Percentiles rank a stretch among this genome's conserved stretches.
Evolutionary conservation across 2,888 invertebrate genomes (phyloP).

Genomic region (Plagodis dolabraria): DNA sequence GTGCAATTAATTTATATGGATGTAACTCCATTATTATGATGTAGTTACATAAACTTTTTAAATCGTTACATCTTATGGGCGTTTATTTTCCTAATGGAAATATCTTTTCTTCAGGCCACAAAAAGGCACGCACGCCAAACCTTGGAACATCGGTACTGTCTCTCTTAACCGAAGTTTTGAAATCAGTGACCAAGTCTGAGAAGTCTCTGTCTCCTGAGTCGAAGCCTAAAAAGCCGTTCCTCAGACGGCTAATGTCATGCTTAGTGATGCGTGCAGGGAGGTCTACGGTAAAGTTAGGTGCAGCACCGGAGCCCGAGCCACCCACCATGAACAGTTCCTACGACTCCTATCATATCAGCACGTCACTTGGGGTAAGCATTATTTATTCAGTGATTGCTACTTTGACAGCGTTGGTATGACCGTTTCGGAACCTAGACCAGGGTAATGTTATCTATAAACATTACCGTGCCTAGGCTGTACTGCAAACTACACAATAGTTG

Average conservation of each 20-base stretch:
- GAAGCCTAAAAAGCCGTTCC: slow-evolving; percentile 60
- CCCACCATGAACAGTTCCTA: slow-evolving; percentile 55
- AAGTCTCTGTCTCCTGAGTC: slow-evolving; percentile 35
- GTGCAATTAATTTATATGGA: too few relatives aligned
- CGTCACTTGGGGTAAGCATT: slow-evolving; percentile 66
- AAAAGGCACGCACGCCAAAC: slow-evolving; percentile 64
- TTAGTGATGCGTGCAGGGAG: slow-evolving; percentile 58
- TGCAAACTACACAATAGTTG: too few relatives aligned
- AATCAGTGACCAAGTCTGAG: slow-evolving; percentile 32
- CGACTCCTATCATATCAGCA: slow-evolving; percentile 71
- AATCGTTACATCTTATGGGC: too few relatives aligned
- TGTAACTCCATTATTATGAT: too few relatives aligned
- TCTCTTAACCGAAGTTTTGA: slow-evolving; percentile 47
- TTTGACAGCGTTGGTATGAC: too few relatives aligned
- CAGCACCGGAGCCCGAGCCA: slow-evolving; percentile 4
- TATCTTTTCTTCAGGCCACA: slow-evolving; percentile 52
- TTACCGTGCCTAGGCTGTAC: too few relatives aligned
- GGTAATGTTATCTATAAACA: too few relatives aligned
- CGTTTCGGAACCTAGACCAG: too few relatives aligned
- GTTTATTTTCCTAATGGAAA: slow-evolving; percentile 2
- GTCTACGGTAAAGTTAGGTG: slow-evolving; percentile 45
- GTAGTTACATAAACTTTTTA: too few relatives aligned
- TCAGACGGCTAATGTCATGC: slow-evolving; percentile 69
- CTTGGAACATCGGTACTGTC: slow-evolving; percentile 67
- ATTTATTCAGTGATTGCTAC: background rate